Conservation (phyloP, 1,140 invertebrate genomes). For the Phortica variegata region DNA sequence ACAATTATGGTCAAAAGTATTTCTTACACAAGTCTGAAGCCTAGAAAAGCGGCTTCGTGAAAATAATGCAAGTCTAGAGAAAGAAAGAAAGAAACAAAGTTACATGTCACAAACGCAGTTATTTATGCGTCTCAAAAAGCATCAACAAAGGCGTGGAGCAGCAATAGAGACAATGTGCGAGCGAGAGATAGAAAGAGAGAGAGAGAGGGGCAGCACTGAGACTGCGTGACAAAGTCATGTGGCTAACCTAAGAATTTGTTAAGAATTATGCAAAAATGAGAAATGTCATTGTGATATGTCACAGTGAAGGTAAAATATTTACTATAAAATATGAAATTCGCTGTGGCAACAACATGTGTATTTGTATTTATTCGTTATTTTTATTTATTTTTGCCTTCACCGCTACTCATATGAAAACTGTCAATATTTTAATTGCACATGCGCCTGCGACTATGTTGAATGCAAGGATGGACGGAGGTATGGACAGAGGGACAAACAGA, state of each 20-base stretch:
- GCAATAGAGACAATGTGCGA: background rate
- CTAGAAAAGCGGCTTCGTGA: too few relatives aligned
- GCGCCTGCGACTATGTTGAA: too few relatives aligned
- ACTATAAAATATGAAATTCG: slow-evolving; percentile 5
- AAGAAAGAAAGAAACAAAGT: slow-evolving; percentile 11
- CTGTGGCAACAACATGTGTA: slow-evolving; percentile 18
- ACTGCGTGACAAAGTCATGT: background rate
- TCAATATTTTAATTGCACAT: slow-evolving; percentile 51
- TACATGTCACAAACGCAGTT: slow-evolving; percentile 53
- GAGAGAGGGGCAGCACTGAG: slow-evolving; percentile 17
- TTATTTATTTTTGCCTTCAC: slow-evolving; percentile 3
- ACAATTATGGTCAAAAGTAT: too few relatives aligned
- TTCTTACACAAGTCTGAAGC: too few relatives aligned
- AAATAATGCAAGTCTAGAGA: background rate
- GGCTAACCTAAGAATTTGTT: background rate
- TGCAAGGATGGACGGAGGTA: too few relatives aligned
- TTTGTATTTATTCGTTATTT: slow-evolving; percentile 51
- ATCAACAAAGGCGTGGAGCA: background rate
- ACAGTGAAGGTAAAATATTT: slow-evolving; percentile 24
- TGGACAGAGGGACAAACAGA: slow-evolving; percentile 11
- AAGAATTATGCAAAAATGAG: slow-evolving; percentile 1
- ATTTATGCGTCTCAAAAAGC: slow-evolving; percentile 43
- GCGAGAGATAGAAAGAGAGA: background rate
- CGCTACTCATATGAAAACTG: slow-evolving; percentile 46
- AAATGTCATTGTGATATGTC: slow-evolving; percentile 6